Conservation (phyloP, 2,113 vertebrate genomes). For the Tragelaphus buxtoni region DNA sequence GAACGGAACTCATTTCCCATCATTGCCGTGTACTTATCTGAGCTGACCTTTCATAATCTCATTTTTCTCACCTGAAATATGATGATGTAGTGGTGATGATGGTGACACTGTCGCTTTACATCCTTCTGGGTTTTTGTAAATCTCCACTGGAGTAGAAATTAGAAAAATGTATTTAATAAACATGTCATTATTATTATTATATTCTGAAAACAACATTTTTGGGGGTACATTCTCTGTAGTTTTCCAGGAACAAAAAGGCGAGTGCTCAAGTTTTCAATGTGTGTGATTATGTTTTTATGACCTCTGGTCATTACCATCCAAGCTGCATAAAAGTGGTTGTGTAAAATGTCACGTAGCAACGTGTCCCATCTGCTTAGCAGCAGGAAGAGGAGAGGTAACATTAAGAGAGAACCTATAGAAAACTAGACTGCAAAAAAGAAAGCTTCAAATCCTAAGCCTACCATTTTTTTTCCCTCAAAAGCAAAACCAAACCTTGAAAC, state of each 20-base stretch:
- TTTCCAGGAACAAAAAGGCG: constrained; percentile 11
- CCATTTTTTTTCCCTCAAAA: background rate
- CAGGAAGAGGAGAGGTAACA: constrained; percentile 22
- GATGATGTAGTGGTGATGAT: background rate
- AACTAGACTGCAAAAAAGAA: background rate
- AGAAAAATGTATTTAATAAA: background rate
- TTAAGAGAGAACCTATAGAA: constrained; percentile 7
- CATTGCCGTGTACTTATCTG: background rate
- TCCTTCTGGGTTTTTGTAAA: background rate
- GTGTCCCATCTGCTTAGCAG: constrained; percentile 54
- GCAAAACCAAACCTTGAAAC: background rate
- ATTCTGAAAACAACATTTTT: background rate
- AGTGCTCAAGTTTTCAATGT: constrained; percentile 10
- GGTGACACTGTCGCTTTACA: background rate
- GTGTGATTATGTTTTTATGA: constrained; percentile 52
- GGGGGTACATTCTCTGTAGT: background rate
- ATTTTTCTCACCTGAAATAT: background rate
- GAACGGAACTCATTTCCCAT: background rate
- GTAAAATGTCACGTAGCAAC: constrained; percentile 48
- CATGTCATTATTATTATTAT: background rate
- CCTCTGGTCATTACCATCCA: constrained; percentile 28
- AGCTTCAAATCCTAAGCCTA: background rate
- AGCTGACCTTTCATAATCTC: background rate
- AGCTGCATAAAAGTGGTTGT: background rate
- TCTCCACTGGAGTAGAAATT: background rate